Evolutionary conservation across 2,797 vertebrate genomes (phyloP).

Genomic region (Merluccius polli): DNA sequence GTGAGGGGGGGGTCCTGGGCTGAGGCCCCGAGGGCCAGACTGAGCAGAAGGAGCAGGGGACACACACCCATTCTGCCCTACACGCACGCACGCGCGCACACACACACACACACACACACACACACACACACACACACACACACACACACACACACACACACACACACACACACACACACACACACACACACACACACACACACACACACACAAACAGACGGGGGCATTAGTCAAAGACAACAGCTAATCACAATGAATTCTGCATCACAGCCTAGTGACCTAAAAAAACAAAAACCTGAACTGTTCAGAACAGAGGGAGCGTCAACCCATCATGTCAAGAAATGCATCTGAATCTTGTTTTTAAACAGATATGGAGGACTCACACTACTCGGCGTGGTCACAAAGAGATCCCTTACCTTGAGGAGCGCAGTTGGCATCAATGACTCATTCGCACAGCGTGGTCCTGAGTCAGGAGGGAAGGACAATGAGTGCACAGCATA

Average conservation of each 20-base stretch:
- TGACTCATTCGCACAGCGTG: constrained; percentile 75
- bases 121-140: constrained; percentile 10
- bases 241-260: constrained; percentile 14
- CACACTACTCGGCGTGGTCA: not conserved
- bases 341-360: constrained; percentile 8
- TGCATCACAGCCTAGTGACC: not conserved
- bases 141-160: constrained; percentile 3
- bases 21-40: constrained; percentile 58
- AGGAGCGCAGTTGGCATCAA: constrained; percentile 69
- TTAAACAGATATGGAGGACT: constrained; percentile 17
- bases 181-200: constrained; percentile 11
- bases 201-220: constrained; percentile 5
- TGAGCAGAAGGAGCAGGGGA: constrained; percentile 76
- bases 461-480: constrained; percentile 46
- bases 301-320: constrained; percentile 13
- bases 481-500: not conserved
- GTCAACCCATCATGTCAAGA: constrained; percentile 20
- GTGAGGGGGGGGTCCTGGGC: constrained; percentile 52
- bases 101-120: constrained; percentile 3
- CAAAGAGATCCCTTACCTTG: constrained; percentile 62
- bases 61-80: constrained; percentile 80
- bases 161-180: constrained; percentile 73
- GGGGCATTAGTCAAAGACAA: constrained; percentile 19
- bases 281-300: constrained; percentile 4
- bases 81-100: constrained; percentile 13